Evolutionary conservation across 2,797 vertebrate genomes (phyloP).

Genomic region (Periophthalmus magnuspinnatus): DNA sequence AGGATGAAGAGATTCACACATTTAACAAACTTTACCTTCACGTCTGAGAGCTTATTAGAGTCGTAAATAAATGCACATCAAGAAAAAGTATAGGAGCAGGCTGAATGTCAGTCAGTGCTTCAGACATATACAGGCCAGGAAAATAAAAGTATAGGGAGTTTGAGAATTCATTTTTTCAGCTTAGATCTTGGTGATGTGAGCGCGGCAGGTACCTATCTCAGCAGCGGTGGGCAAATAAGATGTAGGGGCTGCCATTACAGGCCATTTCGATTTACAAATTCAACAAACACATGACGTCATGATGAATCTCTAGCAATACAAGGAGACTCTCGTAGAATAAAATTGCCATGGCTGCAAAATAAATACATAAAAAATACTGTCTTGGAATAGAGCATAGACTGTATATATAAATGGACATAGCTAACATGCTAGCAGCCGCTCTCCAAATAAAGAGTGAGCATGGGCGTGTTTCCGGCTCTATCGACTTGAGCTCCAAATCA

Average conservation of each 20-base stretch:
- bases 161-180: not conserved
- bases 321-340: not conserved
- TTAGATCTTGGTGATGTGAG: not conserved
- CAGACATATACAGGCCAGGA: not conserved
- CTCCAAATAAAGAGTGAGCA: no score
- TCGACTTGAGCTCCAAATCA: no score
- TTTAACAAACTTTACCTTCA: slow-evolving; percentile 11
- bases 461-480: no score
- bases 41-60: not conserved
- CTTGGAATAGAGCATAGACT: no score
- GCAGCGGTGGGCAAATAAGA: not conserved
- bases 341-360: no score
- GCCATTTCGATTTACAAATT: not conserved
- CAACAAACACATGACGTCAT: not conserved
- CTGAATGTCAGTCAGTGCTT: not conserved
- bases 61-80: not conserved
- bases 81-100: not conserved
- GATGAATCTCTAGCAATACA: not conserved
- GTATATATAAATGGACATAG: no score
- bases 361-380: no score
- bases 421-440: no score
- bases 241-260: not conserved
- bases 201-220: not conserved
- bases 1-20: not conserved
- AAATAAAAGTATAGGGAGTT: not conserved